Base-by-base conservation (phyloP, 2,797 vertebrate species). In the Alosa sapidissima region DNA sequence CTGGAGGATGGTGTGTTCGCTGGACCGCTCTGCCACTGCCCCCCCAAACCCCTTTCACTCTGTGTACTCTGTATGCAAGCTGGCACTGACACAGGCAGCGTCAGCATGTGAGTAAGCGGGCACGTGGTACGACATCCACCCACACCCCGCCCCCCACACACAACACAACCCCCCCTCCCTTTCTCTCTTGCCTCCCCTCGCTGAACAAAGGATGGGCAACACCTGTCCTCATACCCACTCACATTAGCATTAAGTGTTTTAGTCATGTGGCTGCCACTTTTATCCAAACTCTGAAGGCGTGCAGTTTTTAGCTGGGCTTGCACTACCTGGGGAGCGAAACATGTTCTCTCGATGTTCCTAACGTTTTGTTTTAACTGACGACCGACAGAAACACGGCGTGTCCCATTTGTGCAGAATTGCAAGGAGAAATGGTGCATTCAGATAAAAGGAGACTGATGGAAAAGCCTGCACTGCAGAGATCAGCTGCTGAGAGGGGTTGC, bases 1-100 rank as follows among this genome's bases (percentile, higher is more conserved):
- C 85, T 84, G 78, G 84, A 87, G 87, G 60, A 87, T 60, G 82
- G 86, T 51, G 24, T 85, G 86, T 58, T 85, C 52, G 47, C 72
- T 9, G 82, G 81, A 62, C 85, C 84, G 9, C 84, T 85, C 36
- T 84, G 84, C 82, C 83, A 85, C 85, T 84, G 36, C 60, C n/a
- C 60, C 8, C 6, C 60, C 60, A 10, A n/a, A 1, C 54, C 60
- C n/a, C 60, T 24, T n/a, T 62, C 60, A 10, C n/a, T 19, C 75
- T 65, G 65, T 81, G 83, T 65, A 82, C 51, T 86, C 82, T 75
- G 81, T 78, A 89, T 88, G 85, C 84, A 87, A 45, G 36, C 81
- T 72, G 58, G 33, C 11, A 75, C 68, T 41, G 33, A 7, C 55
- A 21, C 16, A 58, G 55, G 55, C 52, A 19, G 5, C 3, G 55